phyloP scores from a whole-genome alignment of 1,140 invertebrate species.

The Drosophila watanabei region DNA sequence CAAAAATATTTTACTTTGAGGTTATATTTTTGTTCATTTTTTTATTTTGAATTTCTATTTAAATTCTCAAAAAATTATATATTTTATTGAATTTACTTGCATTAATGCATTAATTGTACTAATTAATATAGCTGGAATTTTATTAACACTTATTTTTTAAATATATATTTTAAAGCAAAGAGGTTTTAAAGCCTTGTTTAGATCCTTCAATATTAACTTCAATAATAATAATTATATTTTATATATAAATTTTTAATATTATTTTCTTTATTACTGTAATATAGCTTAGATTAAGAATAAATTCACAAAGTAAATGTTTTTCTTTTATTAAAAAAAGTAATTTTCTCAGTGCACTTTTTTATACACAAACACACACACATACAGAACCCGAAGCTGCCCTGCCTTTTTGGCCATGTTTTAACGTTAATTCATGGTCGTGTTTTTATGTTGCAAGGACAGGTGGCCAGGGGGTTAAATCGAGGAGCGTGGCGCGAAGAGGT shows the following conservation, averaged over 20 bases:
- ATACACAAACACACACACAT: conserved; percentile 4
- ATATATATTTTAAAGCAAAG: not conserved
- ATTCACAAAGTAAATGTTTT: not conserved
- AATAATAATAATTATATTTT: not conserved
- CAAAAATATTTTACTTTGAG: not conserved
- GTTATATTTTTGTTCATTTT: not conserved
- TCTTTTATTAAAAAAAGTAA: not conserved
- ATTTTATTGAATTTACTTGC: not conserved
- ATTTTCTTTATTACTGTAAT: not conserved
- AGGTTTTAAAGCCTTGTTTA: not conserved
- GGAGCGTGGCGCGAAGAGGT: not conserved
- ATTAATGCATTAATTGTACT: not conserved
- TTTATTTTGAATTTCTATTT: not conserved
- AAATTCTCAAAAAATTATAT: not conserved
- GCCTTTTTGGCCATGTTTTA: conserved; percentile 84
- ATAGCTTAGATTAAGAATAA: not conserved
- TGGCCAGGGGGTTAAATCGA: conserved; percentile 12
- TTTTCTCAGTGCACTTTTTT: not conserved
- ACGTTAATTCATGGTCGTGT: conserved; percentile 85
- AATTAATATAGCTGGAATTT: not conserved
- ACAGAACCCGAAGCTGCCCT: conserved; percentile 19
- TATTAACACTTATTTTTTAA: not conserved
- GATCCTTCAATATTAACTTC: not conserved
- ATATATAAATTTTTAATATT: no score
- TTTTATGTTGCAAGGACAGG: conserved; percentile 75